These are phyloP conservation scores for Panagrolaimus sp. DNA, from an alignment of 1,140 invertebrate species.

Conservation along the genomic window DNA sequence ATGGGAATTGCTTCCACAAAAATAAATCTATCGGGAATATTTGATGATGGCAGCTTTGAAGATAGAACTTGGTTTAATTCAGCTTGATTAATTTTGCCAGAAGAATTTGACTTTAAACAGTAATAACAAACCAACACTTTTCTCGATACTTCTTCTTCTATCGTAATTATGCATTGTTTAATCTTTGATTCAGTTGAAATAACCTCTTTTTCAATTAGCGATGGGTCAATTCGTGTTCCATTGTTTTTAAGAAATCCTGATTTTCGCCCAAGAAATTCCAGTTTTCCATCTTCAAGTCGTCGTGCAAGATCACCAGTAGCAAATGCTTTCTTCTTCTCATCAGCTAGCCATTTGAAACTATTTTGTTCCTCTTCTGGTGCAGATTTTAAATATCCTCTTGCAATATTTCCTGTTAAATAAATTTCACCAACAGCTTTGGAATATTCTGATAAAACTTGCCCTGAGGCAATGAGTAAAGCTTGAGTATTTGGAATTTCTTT, in stretches of 20 bases:
- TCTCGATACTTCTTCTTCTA: too few species aligned
- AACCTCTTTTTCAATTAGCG: neutral
- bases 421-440: constrained; percentile 26
- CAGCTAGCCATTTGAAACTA: neutral
- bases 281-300: neutral
- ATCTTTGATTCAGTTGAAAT: neutral
- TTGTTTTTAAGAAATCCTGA: neutral
- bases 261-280: neutral
- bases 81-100: too few species aligned
- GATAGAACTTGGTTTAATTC: too few species aligned
- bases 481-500: constrained; percentile 16
- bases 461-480: neutral
- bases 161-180: too few species aligned
- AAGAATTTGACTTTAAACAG: too few species aligned
- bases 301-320: neutral
- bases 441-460: neutral
- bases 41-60: too few species aligned
- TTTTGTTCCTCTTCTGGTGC: neutral
- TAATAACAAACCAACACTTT: too few species aligned
- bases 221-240: neutral
- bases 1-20: too few species aligned
- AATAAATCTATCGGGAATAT: too few species aligned
- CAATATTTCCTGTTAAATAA: constrained; percentile 25
- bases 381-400: constrained; percentile 21
- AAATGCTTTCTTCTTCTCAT: neutral